phyloP scores from a whole-genome alignment of 2,113 vertebrate species.

The Apus apus region DNA sequence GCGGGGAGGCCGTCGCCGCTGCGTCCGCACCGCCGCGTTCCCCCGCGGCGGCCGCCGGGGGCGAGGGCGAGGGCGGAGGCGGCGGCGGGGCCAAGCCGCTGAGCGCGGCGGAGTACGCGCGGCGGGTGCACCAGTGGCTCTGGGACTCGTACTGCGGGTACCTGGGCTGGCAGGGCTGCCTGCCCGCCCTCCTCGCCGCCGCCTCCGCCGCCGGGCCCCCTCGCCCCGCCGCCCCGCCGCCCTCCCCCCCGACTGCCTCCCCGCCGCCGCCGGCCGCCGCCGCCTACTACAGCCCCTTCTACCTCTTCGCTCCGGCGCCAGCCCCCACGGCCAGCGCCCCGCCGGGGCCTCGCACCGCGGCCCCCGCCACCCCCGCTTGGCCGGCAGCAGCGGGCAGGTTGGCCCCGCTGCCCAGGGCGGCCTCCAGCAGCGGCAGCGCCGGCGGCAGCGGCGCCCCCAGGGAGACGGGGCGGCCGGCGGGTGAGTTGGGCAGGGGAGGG shows the following conservation, averaged over 20 bases:
- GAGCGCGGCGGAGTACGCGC: slow-evolving; percentile 85
- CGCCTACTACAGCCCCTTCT: slow-evolving; percentile 50
- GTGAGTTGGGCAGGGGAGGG: slow-evolving; percentile 33
- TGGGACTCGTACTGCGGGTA: slow-evolving; percentile 91
- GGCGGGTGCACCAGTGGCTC: slow-evolving; percentile 89
- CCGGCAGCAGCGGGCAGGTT: slow-evolving; percentile 30
- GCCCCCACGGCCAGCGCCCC: neutral
- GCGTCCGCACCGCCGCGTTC: neutral
- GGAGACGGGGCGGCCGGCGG: slow-evolving; percentile 68
- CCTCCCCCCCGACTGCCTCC: neutral
- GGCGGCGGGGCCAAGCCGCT: slow-evolving; percentile 13
- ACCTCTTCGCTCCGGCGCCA: neutral
- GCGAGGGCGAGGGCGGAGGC: too few species aligned
- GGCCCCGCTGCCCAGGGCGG: neutral
- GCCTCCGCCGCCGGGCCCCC: neutral
- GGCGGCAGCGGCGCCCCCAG: neutral
- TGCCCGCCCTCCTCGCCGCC: slow-evolving; percentile 64
- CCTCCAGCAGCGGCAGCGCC: neutral
- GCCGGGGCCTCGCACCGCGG: neutral
- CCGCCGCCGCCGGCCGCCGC: neutral
- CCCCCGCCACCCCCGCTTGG: slow-evolving; percentile 13
- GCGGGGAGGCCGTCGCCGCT: neutral
- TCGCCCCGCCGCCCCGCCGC: neutral
- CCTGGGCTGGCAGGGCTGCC: slow-evolving; percentile 86
- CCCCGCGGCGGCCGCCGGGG: neutral